A percentile compares a stretch with the other conserved stretches of the same genome.
Conservation (phyloP, 2,888 invertebrate genomes). For the Quadriops clusia region DNA sequence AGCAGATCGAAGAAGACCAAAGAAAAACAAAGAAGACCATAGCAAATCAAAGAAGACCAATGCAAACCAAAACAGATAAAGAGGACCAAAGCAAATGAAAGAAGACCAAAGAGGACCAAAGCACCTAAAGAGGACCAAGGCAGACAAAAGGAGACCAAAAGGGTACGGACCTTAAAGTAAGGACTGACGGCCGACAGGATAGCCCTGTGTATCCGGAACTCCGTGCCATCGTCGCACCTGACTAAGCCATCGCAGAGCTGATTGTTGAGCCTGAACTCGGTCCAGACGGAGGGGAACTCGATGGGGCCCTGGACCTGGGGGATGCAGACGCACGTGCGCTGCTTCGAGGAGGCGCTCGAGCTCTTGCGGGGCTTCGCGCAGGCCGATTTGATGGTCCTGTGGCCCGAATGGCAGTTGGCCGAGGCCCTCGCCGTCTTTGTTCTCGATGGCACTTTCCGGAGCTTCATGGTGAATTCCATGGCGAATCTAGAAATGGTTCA, state of each 20-base stretch:
- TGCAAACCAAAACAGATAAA: no score
- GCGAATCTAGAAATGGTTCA: no score
- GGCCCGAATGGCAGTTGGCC: no score
- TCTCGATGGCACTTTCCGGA: conserved; percentile 18
- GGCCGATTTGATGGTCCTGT: conserved; percentile 11
- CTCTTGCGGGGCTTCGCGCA: conserved; percentile 24
- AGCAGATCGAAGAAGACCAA: no score
- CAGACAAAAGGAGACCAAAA: background rate
- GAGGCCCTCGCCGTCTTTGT: conserved; percentile 15
- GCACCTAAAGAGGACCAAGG: conserved; percentile 1
- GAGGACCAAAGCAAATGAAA: conserved; percentile 6
- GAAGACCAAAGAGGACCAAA: background rate
- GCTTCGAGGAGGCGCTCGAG: conserved; percentile 15
- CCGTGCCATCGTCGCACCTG: conserved; percentile 47
- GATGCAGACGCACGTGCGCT: conserved; percentile 47
- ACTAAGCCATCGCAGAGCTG: conserved; percentile 62
- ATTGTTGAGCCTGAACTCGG: conserved; percentile 50
- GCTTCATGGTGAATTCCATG: conserved; percentile 19
- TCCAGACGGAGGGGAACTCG: conserved; percentile 57
- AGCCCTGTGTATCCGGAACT: conserved; percentile 55
- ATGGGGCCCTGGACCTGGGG: conserved; percentile 47
- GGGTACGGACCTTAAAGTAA: conserved; percentile 43
- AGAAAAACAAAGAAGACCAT: no score
- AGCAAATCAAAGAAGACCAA: no score
- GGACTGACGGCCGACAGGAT: conserved; percentile 62